These are phyloP conservation scores for Hipparchia semele DNA, from an alignment of 2,888 invertebrate species.

Conservation along the genomic window DNA sequence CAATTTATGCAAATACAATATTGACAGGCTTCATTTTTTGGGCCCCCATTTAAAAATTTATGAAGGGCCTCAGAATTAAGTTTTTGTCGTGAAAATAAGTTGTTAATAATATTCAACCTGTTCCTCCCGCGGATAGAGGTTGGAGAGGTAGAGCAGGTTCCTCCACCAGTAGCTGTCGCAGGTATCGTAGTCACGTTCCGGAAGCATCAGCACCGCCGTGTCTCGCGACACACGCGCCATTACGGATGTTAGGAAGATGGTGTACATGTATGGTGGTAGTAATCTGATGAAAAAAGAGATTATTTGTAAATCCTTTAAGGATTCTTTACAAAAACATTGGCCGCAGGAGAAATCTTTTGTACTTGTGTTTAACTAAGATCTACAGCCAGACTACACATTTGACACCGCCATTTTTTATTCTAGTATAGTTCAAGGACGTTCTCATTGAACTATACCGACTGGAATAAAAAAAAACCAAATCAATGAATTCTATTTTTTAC, in stretches of 20 bases:
- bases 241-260: constrained; percentile 79
- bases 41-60: neutral
- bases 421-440: no score
- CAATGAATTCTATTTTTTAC: no score
- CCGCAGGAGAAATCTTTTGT: no score
- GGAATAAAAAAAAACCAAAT: no score
- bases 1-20: neutral
- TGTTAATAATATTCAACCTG: constrained; percentile 59
- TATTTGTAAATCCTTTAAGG: neutral
- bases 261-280: constrained; percentile 84
- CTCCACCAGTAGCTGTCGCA: constrained; percentile 86
- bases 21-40: neutral
- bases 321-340: no score
- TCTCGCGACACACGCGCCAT: constrained; percentile 51
- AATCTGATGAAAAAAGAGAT: constrained; percentile 62
- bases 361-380: no score
- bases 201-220: constrained; percentile 70
- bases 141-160: constrained; percentile 85
- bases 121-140: constrained; percentile 81
- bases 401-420: no score
- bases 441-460: no score
- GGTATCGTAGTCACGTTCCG: constrained; percentile 80
- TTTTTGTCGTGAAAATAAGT: neutral
- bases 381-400: no score
- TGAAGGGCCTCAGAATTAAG: neutral